Evolutionary conservation across 2,888 invertebrate genomes (phyloP).

Genomic region (Formica aserva): DNA sequence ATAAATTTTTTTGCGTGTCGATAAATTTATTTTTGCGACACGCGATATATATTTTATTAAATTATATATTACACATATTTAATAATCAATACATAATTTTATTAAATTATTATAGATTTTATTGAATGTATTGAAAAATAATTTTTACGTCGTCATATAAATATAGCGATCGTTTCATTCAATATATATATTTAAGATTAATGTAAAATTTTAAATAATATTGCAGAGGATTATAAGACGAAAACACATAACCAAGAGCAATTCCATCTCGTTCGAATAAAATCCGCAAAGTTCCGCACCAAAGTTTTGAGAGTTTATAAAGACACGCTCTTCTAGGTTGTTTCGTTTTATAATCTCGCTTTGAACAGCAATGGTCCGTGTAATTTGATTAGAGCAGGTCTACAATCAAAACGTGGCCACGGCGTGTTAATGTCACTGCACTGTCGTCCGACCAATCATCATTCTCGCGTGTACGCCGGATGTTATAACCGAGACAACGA

Average conservation of each 20-base stretch:
- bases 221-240: background rate
- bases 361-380: slow-evolving; percentile 29
- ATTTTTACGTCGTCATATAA: background rate
- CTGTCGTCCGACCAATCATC: slow-evolving; percentile 25
- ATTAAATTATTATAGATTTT: background rate
- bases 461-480: slow-evolving; percentile 38
- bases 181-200: background rate
- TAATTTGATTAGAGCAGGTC: slow-evolving; percentile 25
- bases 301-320: slow-evolving; percentile 32
- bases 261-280: slow-evolving; percentile 6
- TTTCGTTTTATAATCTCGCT: slow-evolving; percentile 34
- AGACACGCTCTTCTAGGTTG: slow-evolving; percentile 24
- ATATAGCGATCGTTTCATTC: background rate
- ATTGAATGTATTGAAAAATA: background rate
- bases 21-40: background rate
- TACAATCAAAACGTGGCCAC: slow-evolving; percentile 27
- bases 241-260: background rate
- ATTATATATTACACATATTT: background rate
- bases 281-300: slow-evolving; percentile 29
- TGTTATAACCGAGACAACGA: slow-evolving; percentile 47
- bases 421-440: slow-evolving; percentile 42
- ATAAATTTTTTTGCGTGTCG: background rate
- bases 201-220: background rate
- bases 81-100: too few species aligned
- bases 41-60: background rate